These are phyloP conservation scores for Poeciliopsis paucimaculata DNA, from an alignment of 2,797 vertebrate genomes.

Conservation along the genomic window DNA sequence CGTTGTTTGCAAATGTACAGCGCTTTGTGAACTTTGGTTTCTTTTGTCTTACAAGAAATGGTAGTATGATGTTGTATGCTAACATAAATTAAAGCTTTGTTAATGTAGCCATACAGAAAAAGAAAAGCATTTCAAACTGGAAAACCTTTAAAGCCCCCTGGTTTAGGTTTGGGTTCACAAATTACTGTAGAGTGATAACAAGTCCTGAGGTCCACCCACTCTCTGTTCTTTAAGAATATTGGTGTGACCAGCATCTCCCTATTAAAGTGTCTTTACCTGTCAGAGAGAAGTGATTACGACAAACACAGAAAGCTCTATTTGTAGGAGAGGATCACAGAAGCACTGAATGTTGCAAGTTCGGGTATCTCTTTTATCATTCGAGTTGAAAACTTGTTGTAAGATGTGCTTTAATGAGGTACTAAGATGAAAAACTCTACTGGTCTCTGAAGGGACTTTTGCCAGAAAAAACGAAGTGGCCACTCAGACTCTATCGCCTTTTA, in stretches of 20 bases:
- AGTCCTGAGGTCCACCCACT: background rate
- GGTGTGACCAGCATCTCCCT: background rate
- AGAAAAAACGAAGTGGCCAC: background rate
- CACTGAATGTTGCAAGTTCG: background rate
- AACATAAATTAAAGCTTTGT: background rate
- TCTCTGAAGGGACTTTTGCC: background rate
- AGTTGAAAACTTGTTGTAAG: background rate
- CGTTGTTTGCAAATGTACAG: background rate
- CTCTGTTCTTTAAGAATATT: background rate
- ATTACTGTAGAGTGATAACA: background rate
- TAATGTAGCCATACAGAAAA: background rate
- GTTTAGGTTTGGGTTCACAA: background rate
- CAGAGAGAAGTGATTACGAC: constrained; percentile 1
- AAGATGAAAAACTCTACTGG: background rate
- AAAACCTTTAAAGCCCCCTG: background rate
- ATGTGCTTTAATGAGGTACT: constrained; percentile 9
- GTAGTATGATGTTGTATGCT: background rate
- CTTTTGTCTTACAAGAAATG: background rate
- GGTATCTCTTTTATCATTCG: background rate
- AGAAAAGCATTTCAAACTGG: background rate
- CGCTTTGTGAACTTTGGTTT: background rate
- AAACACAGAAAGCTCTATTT: background rate
- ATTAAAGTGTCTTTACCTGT: background rate
- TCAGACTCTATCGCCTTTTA: constrained; percentile 1
- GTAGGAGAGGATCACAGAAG: background rate